Base-by-base conservation (phyloP, 1,140 invertebrate species). In the Cherax destructor region DNA sequence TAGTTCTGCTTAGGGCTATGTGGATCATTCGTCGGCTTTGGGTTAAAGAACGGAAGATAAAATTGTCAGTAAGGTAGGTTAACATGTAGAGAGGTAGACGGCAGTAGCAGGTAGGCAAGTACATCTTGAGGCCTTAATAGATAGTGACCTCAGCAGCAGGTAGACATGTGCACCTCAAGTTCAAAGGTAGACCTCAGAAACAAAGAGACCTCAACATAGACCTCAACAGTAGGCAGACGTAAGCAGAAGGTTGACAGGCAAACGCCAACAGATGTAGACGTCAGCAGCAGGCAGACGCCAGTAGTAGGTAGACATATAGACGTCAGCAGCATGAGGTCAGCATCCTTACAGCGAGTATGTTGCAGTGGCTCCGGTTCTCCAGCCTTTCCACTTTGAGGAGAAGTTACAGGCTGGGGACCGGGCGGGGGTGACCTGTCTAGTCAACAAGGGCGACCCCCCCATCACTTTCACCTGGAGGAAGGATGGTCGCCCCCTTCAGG, bases 381-480 rank as follows among this genome's bases (percentile, higher is more conserved):
- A 93, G 80, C 94, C 93, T 47, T 93, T 93, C 87, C 83, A 91
- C 84, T 94, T 94, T 81, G 93, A 92, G 49, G 87, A 87, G 61
- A 93, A 90, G 72, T 91, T 94, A 41, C 93, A 92, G 30, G 92
- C 92, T 16, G 97, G 96, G 77, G 97, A 97, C 94, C 95, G 97
- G 61, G 96, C 96, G 69, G 97, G 96, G 69, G 95, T 97, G 83
- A 97, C 97, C 86, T 97, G 97, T 94, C 96, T 96, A 21, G 96
- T 97, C 92, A 96, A 96, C 87, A 97, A 97, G 94, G 97, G 97
- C 83, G 97, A 97, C 94, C 95, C 96, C 72, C 97, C 97, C 16
- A 94, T 98, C 93, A 96, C 96, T 52, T 97, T 97, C 91, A 95
- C 95, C 9, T 98, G 97, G 97, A 95, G 96, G 86, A 97, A 97